Evolutionary conservation across 2,888 invertebrate genomes (phyloP), one percentile per base, ranked within the genome.

Genomic region (Seladonia tumulorum): DNA sequence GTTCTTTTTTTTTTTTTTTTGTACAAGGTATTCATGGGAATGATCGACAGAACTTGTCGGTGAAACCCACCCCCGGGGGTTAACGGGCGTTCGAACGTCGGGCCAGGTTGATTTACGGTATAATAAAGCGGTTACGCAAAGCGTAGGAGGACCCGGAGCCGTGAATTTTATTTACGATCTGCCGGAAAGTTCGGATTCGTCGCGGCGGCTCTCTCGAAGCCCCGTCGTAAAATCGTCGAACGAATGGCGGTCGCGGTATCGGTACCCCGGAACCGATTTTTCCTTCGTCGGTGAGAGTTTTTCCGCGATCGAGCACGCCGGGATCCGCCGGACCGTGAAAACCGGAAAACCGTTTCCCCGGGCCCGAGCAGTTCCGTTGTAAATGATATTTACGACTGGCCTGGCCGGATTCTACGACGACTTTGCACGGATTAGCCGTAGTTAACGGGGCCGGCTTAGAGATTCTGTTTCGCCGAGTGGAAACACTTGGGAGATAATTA

Each of bases 121-220:
- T 92, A 92, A 92, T 92, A 92, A 92, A 92, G 92, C 87, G 91
- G 92, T 92, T 92, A 90, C 89, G 89, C 86, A 91, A 92, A 90
- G 89, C 81, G 87, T 82, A 53, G 84, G 87, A 84, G 86, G 81
- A 66, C 29, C 83, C 71, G 68, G 80, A 82, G 75, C 86, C 90
- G 86, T 91, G 90, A 86, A 89, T 89, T 90, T 92, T 92, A 92
- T 92, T 92, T 92, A 92, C 88, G 92, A 91, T 85, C 90, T 89
- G 47, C 84, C 76, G 87, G 90, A 92, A 92, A 92, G 91, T 92
- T 92, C 82, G 78, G 78, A 91, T 92, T 92, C 92, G 92, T 88
- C 79, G 88, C 89, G 92, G 90, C 86, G 89, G 86, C 85, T 39
- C 83, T 39, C 83, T 76, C 70, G 53, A 22, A 35, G 4, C 39